A percentile compares a stretch with the other conserved stretches of the same genome.
These are phyloP conservation scores for Channa argus DNA, from an alignment of 2,113 vertebrate genomes.

Conservation along the genomic window DNA sequence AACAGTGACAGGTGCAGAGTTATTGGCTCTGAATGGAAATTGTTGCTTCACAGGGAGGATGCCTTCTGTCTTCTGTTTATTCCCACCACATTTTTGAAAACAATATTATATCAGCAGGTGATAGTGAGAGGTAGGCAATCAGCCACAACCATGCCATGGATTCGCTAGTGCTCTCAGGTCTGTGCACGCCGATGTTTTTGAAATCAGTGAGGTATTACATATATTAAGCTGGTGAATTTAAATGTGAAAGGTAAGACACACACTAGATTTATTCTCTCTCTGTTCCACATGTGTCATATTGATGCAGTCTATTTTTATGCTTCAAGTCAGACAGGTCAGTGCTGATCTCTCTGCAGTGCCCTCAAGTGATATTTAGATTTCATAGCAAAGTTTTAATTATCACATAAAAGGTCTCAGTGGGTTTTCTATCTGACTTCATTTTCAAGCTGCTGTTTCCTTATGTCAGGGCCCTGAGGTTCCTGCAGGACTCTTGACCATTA, in stretches of 20 bases:
- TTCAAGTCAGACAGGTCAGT: constrained; percentile 29
- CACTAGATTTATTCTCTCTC: constrained; percentile 26
- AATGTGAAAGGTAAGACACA: constrained; percentile 42
- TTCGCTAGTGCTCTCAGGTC: neutral
- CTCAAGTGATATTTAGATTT: constrained; percentile 52
- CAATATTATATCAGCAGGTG: constrained; percentile 44
- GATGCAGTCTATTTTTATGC: constrained; percentile 27
- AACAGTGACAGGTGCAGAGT: constrained; percentile 53
- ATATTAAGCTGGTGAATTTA: constrained; percentile 20
- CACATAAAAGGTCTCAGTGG: constrained; percentile 50
- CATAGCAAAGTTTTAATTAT: constrained; percentile 69
- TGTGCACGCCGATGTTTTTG: constrained; percentile 7
- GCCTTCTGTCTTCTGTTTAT: constrained; percentile 52
- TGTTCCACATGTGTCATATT: constrained; percentile 21
- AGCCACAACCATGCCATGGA: constrained; percentile 21
- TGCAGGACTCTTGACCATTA: constrained; percentile 44
- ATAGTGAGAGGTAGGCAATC: constrained; percentile 42
- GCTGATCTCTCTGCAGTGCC: constrained; percentile 30
- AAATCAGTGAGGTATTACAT: constrained; percentile 14
- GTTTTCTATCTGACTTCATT: constrained; percentile 34
- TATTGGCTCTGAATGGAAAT: constrained; percentile 41
- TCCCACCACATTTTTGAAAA: constrained; percentile 28
- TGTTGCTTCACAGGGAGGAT: constrained; percentile 37
- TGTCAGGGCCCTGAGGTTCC: constrained; percentile 33
- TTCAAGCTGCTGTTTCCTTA: constrained; percentile 43